Conservation (phyloP, 2,888 invertebrate species). For the Yponomeuta malinellus region DNA sequence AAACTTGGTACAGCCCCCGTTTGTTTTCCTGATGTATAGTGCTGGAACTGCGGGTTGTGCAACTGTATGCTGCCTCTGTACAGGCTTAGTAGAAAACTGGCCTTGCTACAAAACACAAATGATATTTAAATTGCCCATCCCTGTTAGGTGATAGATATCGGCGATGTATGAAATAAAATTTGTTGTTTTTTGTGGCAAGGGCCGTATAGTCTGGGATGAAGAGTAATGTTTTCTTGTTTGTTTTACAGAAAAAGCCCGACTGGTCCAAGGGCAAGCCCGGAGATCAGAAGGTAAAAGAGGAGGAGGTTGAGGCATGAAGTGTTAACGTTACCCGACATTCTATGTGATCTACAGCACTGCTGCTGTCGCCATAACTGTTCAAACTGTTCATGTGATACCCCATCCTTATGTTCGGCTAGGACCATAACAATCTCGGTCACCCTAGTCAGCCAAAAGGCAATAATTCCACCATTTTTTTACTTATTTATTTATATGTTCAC, state of each 20-base stretch:
- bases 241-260: slow-evolving; percentile 93
- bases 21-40: slow-evolving; percentile 25
- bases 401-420: slow-evolving; percentile 26
- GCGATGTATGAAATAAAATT: background rate
- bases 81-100: slow-evolving; percentile 18
- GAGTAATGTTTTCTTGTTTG: slow-evolving; percentile 24
- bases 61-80: slow-evolving; percentile 14
- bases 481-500: slow-evolving; percentile 46
- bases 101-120: background rate
- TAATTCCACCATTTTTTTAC: slow-evolving; percentile 18
- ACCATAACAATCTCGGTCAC: slow-evolving; percentile 19
- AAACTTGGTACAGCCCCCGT: slow-evolving; percentile 19
- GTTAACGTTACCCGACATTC: slow-evolving; percentile 47
- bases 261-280: slow-evolving; percentile 94
- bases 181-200: background rate
- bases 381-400: slow-evolving; percentile 47
- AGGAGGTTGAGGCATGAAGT: slow-evolving; percentile 88
- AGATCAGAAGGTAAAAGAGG: slow-evolving; percentile 92
- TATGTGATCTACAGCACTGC: slow-evolving; percentile 57
- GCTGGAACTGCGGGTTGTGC: slow-evolving; percentile 5
- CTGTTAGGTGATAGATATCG: background rate
- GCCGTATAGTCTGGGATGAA: background rate
- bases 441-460: slow-evolving; percentile 28
- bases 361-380: slow-evolving; percentile 43
- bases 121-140: slow-evolving; percentile 18